These are phyloP conservation scores for Drosophila equinoxialis DNA, from an alignment of 1,140 invertebrate species.

Conservation along the genomic window DNA sequence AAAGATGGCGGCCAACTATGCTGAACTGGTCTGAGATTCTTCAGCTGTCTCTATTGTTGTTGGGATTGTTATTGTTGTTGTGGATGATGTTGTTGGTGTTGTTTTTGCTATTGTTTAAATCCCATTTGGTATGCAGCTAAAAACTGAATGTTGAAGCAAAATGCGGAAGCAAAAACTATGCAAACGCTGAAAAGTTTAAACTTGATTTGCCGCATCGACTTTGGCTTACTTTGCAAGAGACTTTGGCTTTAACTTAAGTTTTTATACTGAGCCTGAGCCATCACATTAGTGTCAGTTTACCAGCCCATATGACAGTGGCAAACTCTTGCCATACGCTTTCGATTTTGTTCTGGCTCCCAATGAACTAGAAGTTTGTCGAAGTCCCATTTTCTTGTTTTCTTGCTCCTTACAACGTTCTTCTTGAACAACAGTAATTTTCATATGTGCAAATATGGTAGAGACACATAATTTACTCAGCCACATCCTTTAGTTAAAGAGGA, in stretches of 20 bases:
- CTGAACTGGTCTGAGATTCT: slow-evolving; percentile 55
- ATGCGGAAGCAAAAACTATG: slow-evolving; percentile 36
- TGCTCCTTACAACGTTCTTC: slow-evolving; percentile 5
- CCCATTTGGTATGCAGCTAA: slow-evolving; percentile 68
- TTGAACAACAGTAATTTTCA: slow-evolving; percentile 48
- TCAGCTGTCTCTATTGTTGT: slow-evolving; percentile 34
- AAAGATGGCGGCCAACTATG: slow-evolving; percentile 42
- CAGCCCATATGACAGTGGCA: slow-evolving; percentile 44
- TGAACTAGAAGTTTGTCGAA: slow-evolving; percentile 18
- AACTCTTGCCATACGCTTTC: slow-evolving; percentile 22
- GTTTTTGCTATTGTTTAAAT: slow-evolving; percentile 50
- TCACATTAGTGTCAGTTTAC: slow-evolving; percentile 55
- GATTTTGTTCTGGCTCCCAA: neutral
- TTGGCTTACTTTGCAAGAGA: slow-evolving; percentile 37
- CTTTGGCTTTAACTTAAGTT: slow-evolving; percentile 34
- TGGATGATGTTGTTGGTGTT: slow-evolving; percentile 13
- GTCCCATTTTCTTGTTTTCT: neutral
- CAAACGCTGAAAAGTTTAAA: slow-evolving; percentile 70
- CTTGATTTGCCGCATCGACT: slow-evolving; percentile 58
- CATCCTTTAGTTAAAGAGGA: slow-evolving; percentile 13
- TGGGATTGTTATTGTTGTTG: slow-evolving; percentile 33
- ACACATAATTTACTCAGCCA: slow-evolving; percentile 45
- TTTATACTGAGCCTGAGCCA: slow-evolving; percentile 6
- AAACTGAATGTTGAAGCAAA: slow-evolving; percentile 12
- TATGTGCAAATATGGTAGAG: slow-evolving; percentile 53